These are phyloP conservation scores for Heterodera schachtii DNA, from an alignment of 1,140 invertebrate species.

Conservation along the genomic window DNA sequence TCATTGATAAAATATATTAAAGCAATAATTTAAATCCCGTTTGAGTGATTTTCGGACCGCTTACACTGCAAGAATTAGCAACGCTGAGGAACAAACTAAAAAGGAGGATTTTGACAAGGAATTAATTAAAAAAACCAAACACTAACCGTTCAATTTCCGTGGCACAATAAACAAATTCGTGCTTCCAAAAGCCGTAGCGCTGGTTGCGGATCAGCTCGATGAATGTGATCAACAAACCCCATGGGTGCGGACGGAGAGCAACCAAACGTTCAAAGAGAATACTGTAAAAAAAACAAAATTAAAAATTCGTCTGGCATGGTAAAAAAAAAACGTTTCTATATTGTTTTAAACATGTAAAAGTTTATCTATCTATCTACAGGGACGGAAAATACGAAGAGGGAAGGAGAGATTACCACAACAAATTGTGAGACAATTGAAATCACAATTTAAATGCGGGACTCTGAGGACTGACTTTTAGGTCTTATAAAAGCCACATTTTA, in stretches of 20 bases:
- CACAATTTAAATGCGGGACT: no score
- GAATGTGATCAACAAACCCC: slow-evolving; percentile 97
- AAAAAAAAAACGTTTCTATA: slow-evolving; percentile 17
- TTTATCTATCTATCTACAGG: no score
- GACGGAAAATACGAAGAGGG: no score
- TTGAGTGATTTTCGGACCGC: slow-evolving; percentile 13
- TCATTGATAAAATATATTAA: neutral
- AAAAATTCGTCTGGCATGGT: no score
- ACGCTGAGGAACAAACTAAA: slow-evolving; percentile 45
- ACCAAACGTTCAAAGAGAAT: slow-evolving; percentile 94
- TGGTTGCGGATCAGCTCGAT: slow-evolving; percentile 98
- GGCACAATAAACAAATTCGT: slow-evolving; percentile 97
- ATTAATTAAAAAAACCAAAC: slow-evolving; percentile 2
- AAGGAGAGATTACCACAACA: no score
- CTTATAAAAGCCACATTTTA: slow-evolving; percentile 45
- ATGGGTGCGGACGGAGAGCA: slow-evolving; percentile 96
- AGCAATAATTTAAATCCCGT: slow-evolving; percentile 23
- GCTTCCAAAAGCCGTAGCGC: slow-evolving; percentile 97
- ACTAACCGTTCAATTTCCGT: slow-evolving; percentile 74
- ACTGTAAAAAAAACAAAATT: slow-evolving; percentile 68
- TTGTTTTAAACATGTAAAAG: neutral
- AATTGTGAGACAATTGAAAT: neutral
- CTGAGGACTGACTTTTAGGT: no score
- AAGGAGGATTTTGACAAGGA: neutral
- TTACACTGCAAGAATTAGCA: slow-evolving; percentile 46